These are phyloP conservation scores for Carlito syrichta DNA, from an alignment of 2,113 vertebrate species.

Conservation along the genomic window DNA sequence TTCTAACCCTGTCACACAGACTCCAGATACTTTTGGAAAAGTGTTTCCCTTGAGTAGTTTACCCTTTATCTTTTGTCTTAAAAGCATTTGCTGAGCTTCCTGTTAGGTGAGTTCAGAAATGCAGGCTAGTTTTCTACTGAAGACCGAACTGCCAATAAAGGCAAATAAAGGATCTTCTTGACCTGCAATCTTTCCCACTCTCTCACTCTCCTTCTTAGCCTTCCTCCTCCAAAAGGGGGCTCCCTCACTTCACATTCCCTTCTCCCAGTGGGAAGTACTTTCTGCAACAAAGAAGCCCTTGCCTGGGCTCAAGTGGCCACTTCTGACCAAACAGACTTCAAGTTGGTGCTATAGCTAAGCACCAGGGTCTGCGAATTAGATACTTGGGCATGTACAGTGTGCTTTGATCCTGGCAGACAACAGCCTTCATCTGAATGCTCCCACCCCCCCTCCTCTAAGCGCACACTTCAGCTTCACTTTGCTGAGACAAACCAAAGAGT, in stretches of 20 bases:
- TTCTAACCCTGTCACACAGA: not conserved
- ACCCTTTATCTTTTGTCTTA: not conserved
- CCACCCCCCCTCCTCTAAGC: slow-evolving; percentile 65
- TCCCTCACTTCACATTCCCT: not conserved
- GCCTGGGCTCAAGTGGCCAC: slow-evolving; percentile 39
- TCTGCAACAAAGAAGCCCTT: slow-evolving; percentile 41
- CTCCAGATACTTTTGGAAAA: not conserved
- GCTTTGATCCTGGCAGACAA: slow-evolving; percentile 68
- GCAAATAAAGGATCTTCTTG: not conserved
- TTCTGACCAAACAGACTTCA: not conserved
- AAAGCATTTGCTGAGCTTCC: not conserved
- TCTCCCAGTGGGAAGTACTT: not conserved
- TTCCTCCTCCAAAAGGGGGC: slow-evolving; percentile 51
- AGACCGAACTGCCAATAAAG: not conserved
- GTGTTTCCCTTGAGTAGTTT: not conserved
- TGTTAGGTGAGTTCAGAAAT: not conserved
- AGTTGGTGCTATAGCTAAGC: not conserved
- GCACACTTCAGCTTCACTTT: slow-evolving; percentile 62
- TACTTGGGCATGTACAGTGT: slow-evolving; percentile 54
- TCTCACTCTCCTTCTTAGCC: not conserved
- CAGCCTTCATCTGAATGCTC: slow-evolving; percentile 71
- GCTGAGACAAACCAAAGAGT: slow-evolving; percentile 67
- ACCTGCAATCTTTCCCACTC: not conserved
- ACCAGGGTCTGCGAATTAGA: slow-evolving; percentile 44
- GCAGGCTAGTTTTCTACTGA: not conserved